Evolutionary conservation across 1,140 invertebrate genomes (phyloP).

Genomic region (Yoshiicerus persimilis): DNA sequence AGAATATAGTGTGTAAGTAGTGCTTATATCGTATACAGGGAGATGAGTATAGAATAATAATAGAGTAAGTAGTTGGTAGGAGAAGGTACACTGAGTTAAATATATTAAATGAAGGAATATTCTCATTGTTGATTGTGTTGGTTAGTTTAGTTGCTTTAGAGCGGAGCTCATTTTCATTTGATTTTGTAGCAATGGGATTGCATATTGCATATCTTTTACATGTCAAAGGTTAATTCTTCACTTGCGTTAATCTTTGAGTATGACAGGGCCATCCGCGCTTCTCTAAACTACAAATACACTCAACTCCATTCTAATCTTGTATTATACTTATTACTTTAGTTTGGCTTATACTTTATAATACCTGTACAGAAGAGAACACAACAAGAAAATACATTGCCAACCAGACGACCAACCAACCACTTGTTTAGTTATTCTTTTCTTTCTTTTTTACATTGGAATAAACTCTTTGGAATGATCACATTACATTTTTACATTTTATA

Average conservation of each 20-base stretch:
- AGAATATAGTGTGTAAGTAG: not conserved
- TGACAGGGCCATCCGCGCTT: constrained; percentile 38
- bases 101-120: not conserved
- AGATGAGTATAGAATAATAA: not conserved
- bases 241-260: constrained; percentile 44
- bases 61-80: not conserved
- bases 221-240: constrained; percentile 48
- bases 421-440: constrained; percentile 19
- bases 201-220: constrained; percentile 5
- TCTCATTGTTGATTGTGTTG: not conserved
- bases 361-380: not conserved
- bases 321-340: not conserved
- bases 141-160: not conserved
- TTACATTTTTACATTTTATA: not conserved
- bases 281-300: not conserved
- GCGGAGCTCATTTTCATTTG: not conserved
- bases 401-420: not conserved
- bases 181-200: constrained; percentile 9
- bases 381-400: not conserved
- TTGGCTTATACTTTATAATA: not conserved
- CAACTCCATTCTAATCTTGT: not conserved
- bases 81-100: not conserved
- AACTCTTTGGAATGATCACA: constrained; percentile 7
- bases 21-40: too few relatives aligned
- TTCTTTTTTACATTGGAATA: not conserved